Evolutionary conservation across 2,113 vertebrate species (phyloP).

Genomic region (Neomonachus schauinslandi): DNA sequence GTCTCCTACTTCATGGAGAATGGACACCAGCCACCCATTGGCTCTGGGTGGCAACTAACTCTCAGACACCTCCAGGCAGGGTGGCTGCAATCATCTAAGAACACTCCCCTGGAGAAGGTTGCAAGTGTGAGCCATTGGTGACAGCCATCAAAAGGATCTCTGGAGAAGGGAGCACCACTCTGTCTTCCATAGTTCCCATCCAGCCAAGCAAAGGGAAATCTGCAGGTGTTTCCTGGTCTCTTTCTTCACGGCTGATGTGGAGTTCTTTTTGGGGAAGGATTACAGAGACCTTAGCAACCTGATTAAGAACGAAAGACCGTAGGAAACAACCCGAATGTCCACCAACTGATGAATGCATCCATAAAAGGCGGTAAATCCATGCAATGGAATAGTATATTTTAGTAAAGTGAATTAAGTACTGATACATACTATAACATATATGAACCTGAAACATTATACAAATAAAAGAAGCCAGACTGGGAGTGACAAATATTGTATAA

Average conservation of each 20-base stretch:
- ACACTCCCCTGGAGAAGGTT: neutral
- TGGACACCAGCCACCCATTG: neutral
- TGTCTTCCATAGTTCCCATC: neutral
- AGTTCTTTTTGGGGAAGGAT: neutral
- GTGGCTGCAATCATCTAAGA: neutral
- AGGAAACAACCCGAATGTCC: neutral
- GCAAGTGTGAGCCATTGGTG: neutral
- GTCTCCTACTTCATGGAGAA: neutral
- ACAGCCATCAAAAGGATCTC: neutral
- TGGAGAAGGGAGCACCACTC: neutral
- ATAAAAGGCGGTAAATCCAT: neutral
- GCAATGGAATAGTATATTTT: neutral
- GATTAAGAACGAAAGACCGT: neutral
- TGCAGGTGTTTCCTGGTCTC: neutral
- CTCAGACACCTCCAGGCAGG: neutral
- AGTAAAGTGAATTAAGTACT: neutral
- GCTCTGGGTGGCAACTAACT: neutral
- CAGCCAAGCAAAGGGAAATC: neutral
- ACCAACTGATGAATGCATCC: neutral
- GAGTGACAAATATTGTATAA: neutral
- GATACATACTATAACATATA: neutral
- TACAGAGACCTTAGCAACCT: neutral
- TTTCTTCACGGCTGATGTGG: neutral
- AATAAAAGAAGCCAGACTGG: neutral
- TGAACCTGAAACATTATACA: neutral